phyloP scores from a whole-genome alignment of 2,888 invertebrate species.

The Andrena fulva region DNA sequence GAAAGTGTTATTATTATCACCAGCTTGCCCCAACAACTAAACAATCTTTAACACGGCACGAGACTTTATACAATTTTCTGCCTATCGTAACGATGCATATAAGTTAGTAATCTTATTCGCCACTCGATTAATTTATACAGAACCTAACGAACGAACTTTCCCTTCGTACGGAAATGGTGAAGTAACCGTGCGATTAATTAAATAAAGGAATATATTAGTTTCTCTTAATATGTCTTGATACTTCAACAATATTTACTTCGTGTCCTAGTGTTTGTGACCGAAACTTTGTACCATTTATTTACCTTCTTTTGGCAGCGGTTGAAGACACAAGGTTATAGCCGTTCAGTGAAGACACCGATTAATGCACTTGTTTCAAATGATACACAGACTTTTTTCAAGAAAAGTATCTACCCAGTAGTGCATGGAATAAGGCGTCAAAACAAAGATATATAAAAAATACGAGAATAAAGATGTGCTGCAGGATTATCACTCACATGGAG shows the following conservation, averaged over 20 bases:
- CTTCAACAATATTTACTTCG: constrained; percentile 1
- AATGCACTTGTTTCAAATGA: constrained; percentile 61
- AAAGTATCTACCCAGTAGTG: constrained; percentile 68
- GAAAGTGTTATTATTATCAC: constrained; percentile 17
- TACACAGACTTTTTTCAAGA: constrained; percentile 38
- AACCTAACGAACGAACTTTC: constrained; percentile 18
- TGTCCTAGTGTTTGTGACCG: background rate
- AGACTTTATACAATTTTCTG: constrained; percentile 21
- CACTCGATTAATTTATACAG: constrained; percentile 21
- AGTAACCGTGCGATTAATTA: constrained; percentile 17
- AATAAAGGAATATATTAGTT: constrained; percentile 32
- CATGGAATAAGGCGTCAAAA: constrained; percentile 77
- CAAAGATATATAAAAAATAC: constrained; percentile 79
- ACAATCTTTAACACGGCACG: background rate
- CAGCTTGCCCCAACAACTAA: constrained; percentile 15
- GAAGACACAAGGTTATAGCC: constrained; percentile 13
- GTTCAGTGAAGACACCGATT: constrained; percentile 49
- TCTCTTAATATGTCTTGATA: background rate
- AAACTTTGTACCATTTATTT: background rate
- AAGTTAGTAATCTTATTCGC: constrained; percentile 41
- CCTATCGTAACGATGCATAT: constrained; percentile 24
- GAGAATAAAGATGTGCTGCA: constrained; percentile 80
- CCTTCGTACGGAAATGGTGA: constrained; percentile 1
- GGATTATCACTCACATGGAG: constrained; percentile 84
- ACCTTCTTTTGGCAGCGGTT: constrained; percentile 8